Base-by-base conservation (phyloP, 2,888 invertebrate genomes). In the Amblyteles armatorius region DNA sequence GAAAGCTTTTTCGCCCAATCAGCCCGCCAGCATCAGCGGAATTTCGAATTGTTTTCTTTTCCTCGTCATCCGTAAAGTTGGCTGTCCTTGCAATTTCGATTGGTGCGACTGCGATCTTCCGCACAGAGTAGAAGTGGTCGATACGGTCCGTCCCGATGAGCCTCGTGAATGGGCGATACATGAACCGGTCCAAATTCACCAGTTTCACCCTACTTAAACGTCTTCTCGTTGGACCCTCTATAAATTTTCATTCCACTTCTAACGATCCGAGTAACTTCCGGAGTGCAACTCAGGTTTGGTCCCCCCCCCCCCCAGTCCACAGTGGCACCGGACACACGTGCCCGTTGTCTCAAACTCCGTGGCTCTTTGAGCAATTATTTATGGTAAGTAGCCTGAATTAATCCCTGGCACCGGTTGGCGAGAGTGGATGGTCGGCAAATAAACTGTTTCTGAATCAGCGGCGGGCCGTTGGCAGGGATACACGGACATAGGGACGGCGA, bases 391-490 rank as follows among this genome's bases (percentile, higher is more conserved):
- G 86, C 86, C 76, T 69, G 86, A 88, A 88, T 89, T 88, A 88
- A 89, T 88, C 87, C 87, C 82, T 74, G 78, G 63, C 82, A 72
- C 68, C 78, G 68, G 65, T 77, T 65, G 48, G 84, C 63, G 82
- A 81, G 80, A 67, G 81, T 16, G 44, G 44, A 48, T 48, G 84
- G 80, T 87, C 84, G 84, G 88, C 84, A 88, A 90, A 90, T 89
- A 89, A 89, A 88, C 89, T 87, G 87, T 87, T 90, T 89, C 89
- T 85, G 86, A 90, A 90, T 88, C 88, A 88, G 86, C 83, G 87
- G 57, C 73, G 77, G 81, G 77, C 74, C 44, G 4, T 16, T 16
- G 44, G 16, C 44, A 48, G 44, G 0, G 44, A 48, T 48, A 48
- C 44, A 16, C 16, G 44, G 44, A 48, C 44, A 16, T 48, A 48